Conservation (phyloP, 2,888 invertebrate genomes). For the Bombylius discolor region DNA sequence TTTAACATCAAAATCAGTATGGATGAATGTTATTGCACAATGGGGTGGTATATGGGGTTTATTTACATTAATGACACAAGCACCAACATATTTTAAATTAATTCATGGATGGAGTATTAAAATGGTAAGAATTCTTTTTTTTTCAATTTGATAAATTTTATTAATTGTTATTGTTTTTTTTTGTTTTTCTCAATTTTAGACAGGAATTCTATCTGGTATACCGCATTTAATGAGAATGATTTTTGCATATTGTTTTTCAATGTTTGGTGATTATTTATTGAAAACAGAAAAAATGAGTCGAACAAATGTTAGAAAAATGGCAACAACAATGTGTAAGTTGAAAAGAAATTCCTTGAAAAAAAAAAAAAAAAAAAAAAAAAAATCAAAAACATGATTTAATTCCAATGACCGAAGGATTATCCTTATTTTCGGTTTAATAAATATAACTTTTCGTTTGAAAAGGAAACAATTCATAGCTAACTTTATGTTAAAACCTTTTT, state of each 20-base stretch:
- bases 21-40: constrained; percentile 51
- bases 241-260: constrained; percentile 45
- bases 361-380: no score
- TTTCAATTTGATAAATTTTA: no score
- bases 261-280: constrained; percentile 46
- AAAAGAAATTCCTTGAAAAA: neutral
- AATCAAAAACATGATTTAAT: no score
- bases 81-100: constrained; percentile 55
- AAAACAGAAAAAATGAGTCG: constrained; percentile 43
- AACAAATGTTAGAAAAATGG: constrained; percentile 50
- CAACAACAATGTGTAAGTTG: constrained; percentile 43
- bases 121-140: constrained; percentile 37
- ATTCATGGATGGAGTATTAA: constrained; percentile 56
- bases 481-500: no score
- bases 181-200: constrained; percentile 18
- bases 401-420: no score
- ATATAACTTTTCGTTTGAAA: no score
- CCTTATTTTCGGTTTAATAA: no score
- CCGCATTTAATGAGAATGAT: constrained; percentile 48
- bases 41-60: constrained; percentile 57
- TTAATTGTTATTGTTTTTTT: neutral
- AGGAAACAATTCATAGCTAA: no score
- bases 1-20: constrained; percentile 45
- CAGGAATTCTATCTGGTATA: constrained; percentile 49
- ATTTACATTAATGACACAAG: constrained; percentile 54